phyloP scores from a whole-genome alignment of 1,140 invertebrate species.

The Mamestra configurata region DNA sequence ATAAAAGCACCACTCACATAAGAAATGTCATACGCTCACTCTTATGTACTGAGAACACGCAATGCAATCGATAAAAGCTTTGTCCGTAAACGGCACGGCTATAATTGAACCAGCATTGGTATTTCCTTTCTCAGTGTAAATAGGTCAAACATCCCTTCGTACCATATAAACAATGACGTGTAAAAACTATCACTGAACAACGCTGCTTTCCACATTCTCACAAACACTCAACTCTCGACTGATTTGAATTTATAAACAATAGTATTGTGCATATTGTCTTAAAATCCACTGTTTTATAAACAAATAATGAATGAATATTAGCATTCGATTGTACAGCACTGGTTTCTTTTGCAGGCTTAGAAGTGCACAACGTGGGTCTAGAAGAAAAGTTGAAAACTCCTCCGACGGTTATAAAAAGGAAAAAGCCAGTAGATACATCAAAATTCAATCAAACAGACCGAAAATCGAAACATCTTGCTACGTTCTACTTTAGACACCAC shows the following conservation, averaged over 20 bases:
- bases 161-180: constrained; percentile 13
- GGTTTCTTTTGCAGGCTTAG: constrained; percentile 71
- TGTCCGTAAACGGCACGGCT: too few species aligned
- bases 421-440: constrained; percentile 87
- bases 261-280: constrained; percentile 53
- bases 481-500: constrained; percentile 94
- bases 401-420: constrained; percentile 84
- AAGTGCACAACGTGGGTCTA: constrained; percentile 60
- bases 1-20: too few species aligned
- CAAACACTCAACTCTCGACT: constrained; percentile 59
- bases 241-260: constrained; percentile 69
- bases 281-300: constrained; percentile 55
- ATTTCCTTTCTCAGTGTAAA: neutral
- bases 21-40: too few species aligned
- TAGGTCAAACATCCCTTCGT: constrained; percentile 12
- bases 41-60: too few species aligned
- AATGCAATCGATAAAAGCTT: too few species aligned
- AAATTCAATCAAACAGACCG: constrained; percentile 91
- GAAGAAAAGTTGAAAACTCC: constrained; percentile 78
- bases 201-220: constrained; percentile 70
- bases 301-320: constrained; percentile 55
- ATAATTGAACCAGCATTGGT: too few species aligned
- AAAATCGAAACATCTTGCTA: constrained; percentile 93
- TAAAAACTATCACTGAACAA: constrained; percentile 48
- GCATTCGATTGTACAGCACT: constrained; percentile 27